Conservation (phyloP, 2,888 invertebrate species). For the Temnothorax ravouxi region DNA sequence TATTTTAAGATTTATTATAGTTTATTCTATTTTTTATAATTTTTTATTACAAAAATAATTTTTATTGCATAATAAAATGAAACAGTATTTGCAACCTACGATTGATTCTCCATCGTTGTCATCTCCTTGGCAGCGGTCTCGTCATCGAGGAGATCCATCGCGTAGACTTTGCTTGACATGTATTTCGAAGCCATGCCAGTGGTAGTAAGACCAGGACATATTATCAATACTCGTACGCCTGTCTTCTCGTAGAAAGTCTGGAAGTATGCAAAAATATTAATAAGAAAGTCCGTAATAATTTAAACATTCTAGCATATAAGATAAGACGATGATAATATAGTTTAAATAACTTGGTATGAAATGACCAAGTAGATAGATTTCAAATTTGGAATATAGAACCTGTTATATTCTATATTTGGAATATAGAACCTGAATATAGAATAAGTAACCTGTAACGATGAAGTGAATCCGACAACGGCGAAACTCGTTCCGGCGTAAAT, state of each 20-base stretch:
- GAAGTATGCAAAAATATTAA: constrained; percentile 1
- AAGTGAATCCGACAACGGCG: constrained; percentile 81
- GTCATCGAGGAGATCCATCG: constrained; percentile 75
- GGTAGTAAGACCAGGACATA: constrained; percentile 83
- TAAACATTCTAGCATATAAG: neutral
- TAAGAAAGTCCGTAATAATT: neutral
- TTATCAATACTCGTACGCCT: constrained; percentile 81
- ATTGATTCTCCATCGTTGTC: constrained; percentile 75
- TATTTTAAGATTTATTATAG: neutral
- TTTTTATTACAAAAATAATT: neutral
- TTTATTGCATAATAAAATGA: neutral
- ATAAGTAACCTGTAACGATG: constrained; percentile 76
- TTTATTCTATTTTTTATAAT: neutral
- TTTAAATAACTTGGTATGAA: neutral
- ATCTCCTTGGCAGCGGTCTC: constrained; percentile 71
- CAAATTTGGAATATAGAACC: neutral
- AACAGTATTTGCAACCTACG: constrained; percentile 69
- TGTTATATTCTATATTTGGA: too few species aligned
- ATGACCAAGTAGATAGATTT: neutral
- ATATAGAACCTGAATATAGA: too few species aligned
- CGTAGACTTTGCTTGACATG: constrained; percentile 73
- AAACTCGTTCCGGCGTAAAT: constrained; percentile 88
- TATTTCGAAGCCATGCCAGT: constrained; percentile 78
- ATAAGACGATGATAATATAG: neutral
- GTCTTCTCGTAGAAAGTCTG: constrained; percentile 79